Evolutionary conservation across 2,797 vertebrate genomes (phyloP), one percentile per base, ranked within the genome.

Genomic region (Danio albolineatus): DNA sequence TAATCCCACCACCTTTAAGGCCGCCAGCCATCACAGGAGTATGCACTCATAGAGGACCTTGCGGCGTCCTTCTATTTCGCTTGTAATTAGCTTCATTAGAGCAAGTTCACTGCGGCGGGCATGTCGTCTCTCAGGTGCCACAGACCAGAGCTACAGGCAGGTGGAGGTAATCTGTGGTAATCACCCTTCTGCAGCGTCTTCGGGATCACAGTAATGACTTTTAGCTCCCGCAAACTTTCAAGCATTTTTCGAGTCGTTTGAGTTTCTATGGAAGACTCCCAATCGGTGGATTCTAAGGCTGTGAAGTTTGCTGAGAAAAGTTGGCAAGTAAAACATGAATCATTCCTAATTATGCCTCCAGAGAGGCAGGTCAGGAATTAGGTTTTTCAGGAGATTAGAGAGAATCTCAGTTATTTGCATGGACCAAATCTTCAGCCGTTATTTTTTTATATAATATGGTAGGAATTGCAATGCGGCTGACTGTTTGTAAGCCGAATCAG

Each of bases 151-250:
- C 73, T 73, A 76, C 75, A 0, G 67, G 69, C 78, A 82, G 86
- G 87, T 87, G 81, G 81, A 84, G 79, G 69, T 82, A 81, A 87
- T 89, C 86, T 86, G 76, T 71, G 73, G 86, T 85, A 86, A 89
- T 87, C 84, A 82, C 66, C 61, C 82, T 77, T 59, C 46, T 43
- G 6, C 56, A 60, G 36, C 61, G 38, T 82, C 57, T 67, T 16
- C 60, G 72, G 81, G 46, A 59, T 21, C 13, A 59, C 51, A 19
- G 8, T 77, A 79, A 75, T 83, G 75, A 73, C 43, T 70, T 71
- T 75, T 28, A 43, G 49, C 59, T 67, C 28, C 66, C 49, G 43
- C 59, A 66, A 76, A 79, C 65, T 64, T 78, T 66, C 9, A n/a
- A 57, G 43, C 76, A 76, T 76, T 60, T 73, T 79, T 84, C 17